Evolutionary conservation across 2,113 vertebrate genomes (phyloP).

Genomic region (Patagioenas fasciata): DNA sequence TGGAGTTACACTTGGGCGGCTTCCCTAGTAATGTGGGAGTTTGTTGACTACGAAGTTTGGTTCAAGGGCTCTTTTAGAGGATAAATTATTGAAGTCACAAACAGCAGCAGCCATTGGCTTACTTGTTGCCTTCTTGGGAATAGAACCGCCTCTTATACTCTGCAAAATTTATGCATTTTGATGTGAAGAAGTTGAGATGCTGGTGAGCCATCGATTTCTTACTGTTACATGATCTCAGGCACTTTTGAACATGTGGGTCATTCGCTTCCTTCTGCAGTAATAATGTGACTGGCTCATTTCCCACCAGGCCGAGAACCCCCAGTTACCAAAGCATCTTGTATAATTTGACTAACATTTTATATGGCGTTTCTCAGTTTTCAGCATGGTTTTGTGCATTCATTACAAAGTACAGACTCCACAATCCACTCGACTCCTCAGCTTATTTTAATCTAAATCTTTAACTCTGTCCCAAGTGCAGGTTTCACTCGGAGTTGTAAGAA

Average conservation of each 20-base stretch:
- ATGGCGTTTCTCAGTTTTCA: not conserved
- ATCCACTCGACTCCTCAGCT: not conserved
- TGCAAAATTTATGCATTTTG: not conserved
- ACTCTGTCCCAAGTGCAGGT: not conserved
- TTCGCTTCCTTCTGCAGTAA: not conserved
- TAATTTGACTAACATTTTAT: not conserved
- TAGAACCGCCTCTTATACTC: not conserved
- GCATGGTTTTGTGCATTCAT: not conserved
- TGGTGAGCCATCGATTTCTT: not conserved
- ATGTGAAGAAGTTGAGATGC: not conserved
- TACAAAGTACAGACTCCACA: not conserved
- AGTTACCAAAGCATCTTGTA: not conserved
- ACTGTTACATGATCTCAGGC: not conserved
- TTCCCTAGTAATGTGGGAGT: not conserved
- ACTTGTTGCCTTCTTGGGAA: not conserved
- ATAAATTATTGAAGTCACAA: not conserved
- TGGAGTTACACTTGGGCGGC: not conserved
- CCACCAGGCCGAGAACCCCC: not conserved
- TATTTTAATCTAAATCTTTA: not conserved
- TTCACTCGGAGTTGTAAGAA: not conserved
- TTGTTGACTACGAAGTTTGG: not conserved
- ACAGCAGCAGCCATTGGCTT: not conserved
- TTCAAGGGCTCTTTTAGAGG: not conserved
- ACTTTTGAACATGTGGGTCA: not conserved
- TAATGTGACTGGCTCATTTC: not conserved